phyloP scores from a whole-genome alignment of 2,888 invertebrate genomes.

The Hofmannophila pseudospretella region DNA sequence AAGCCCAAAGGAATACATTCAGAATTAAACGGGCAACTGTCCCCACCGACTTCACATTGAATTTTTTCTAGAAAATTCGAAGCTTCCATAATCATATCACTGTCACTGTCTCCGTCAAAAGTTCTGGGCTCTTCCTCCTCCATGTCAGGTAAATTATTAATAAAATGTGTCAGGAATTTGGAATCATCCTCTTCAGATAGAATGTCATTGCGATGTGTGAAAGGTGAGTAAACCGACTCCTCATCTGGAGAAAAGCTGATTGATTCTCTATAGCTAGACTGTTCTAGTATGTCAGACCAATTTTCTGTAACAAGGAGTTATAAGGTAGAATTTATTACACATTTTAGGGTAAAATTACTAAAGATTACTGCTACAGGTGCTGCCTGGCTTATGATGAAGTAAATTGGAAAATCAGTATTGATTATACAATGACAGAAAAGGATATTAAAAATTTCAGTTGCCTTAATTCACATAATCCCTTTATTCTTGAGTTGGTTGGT shows the following conservation, averaged over 20 bases:
- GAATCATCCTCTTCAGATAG: constrained; percentile 55
- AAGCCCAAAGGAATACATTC: constrained; percentile 78
- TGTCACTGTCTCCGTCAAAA: constrained; percentile 55
- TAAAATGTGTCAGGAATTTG: constrained; percentile 54
- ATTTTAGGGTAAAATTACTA: too few species aligned
- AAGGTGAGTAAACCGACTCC: constrained; percentile 55
- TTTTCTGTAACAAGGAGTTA: constrained; percentile 57
- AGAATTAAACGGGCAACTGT: constrained; percentile 82
- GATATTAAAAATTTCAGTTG: too few species aligned
- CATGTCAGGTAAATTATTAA: constrained; percentile 57
- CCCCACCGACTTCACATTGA: constrained; percentile 79
- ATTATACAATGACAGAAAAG: too few species aligned
- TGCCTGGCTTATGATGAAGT: too few species aligned
- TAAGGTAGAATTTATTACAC: too few species aligned
- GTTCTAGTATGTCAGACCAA: constrained; percentile 70
- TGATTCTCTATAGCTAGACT: constrained; percentile 57
- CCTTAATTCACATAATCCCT: too few species aligned
- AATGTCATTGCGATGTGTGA: constrained; percentile 47
- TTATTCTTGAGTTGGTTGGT: too few species aligned
- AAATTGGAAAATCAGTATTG: too few species aligned
- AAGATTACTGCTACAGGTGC: too few species aligned
- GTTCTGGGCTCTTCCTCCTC: constrained; percentile 54
- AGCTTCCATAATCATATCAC: constrained; percentile 71
- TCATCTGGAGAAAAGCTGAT: constrained; percentile 61
- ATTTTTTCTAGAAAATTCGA: constrained; percentile 68